phyloP scores from a whole-genome alignment of 2,113 vertebrate genomes.

The Mastomys coucha region DNA sequence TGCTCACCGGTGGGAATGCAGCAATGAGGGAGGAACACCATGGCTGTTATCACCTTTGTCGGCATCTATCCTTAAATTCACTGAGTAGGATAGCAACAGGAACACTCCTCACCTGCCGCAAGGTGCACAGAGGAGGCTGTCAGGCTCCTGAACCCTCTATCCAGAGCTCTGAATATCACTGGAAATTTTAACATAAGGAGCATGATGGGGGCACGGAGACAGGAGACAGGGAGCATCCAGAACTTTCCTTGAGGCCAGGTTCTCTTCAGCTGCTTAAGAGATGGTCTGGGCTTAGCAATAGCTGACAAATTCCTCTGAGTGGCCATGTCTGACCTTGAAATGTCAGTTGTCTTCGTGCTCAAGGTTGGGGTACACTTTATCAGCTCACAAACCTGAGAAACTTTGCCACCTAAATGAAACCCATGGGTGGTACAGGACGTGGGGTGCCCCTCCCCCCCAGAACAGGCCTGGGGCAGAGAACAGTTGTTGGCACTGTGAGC shows the following conservation, averaged over 20 bases:
- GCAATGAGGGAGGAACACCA: accelerated
- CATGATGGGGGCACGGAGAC: neutral
- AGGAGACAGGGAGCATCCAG: neutral
- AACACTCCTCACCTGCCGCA: accelerated
- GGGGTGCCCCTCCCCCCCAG: neutral
- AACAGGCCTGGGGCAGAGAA: neutral
- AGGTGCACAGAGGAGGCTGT: no score
- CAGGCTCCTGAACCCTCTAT: neutral
- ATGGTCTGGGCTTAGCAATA: neutral
- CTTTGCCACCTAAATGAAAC: neutral
- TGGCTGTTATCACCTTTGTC: accelerated
- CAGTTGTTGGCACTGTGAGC: neutral
- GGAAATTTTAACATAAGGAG: neutral
- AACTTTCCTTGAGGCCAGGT: neutral
- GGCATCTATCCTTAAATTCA: neutral
- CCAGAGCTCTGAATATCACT: neutral
- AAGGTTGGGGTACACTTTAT: neutral
- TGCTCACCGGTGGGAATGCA: neutral
- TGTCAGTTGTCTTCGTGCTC: neutral
- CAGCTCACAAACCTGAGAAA: neutral
- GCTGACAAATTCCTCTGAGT: neutral
- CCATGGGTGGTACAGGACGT: neutral
- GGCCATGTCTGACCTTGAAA: neutral
- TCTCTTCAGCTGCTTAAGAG: neutral
- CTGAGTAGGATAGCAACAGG: neutral